phyloP scores from a whole-genome alignment of 2,888 invertebrate genomes.

The Meloe dianella region DNA sequence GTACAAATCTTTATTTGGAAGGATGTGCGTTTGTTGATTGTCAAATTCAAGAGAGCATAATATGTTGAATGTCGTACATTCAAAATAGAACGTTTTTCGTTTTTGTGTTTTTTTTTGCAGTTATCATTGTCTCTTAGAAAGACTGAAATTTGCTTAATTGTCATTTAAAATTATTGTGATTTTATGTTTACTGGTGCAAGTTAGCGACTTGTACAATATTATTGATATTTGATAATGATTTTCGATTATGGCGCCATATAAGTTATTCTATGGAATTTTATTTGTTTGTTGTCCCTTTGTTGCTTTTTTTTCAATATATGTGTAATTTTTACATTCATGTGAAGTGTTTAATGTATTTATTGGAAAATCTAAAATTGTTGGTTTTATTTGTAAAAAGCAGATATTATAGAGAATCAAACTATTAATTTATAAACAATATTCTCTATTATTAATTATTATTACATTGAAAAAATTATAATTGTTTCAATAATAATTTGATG shows the following conservation, averaged over 20 bases:
- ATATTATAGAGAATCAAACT: background rate
- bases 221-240: background rate
- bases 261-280: background rate
- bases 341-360: constrained; percentile 5
- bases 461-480: background rate
- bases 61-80: background rate
- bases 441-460: background rate
- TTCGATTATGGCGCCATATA: background rate
- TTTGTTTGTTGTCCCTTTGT: background rate
- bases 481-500: constrained; percentile 14
- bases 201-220: background rate
- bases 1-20: background rate
- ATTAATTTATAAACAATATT: background rate
- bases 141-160: constrained; percentile 6
- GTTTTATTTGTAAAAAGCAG: constrained; percentile 4
- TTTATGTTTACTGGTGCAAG: background rate
- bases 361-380: constrained; percentile 8
- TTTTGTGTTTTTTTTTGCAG: background rate
- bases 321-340: constrained; percentile 6
- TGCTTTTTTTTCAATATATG: background rate
- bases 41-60: background rate
- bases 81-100: background rate
- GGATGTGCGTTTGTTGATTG: background rate
- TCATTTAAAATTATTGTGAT: background rate
- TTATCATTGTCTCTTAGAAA: background rate